Evolutionary conservation across 2,888 invertebrate genomes (phyloP), one percentile per base, ranked within the genome.

Genomic region (Pterostichus niger): DNA sequence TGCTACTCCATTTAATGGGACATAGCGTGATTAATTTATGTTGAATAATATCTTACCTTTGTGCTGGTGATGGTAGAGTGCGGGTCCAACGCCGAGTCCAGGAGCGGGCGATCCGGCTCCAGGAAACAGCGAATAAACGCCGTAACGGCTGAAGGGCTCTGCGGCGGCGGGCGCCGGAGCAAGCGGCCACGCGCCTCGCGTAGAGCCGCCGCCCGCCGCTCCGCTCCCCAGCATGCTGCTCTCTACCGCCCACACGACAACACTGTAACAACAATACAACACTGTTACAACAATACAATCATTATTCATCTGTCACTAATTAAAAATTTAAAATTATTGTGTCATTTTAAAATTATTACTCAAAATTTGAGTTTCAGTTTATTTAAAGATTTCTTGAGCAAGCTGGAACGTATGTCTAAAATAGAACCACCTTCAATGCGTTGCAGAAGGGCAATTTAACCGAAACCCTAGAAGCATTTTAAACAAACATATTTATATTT

Each of bases 91-190:
- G 87, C 90, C 89, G 84, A 89, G 89, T 68, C 90, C 90, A 84
- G 90, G 90, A 87, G 88, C 90, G 85, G 90, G 88, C 10, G 73
- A 75, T 11, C 83, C 83, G 24, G 84, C 84, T 4, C 85, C 90
- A 84, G 93, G 94, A 90, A 94, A 94, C 89, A 94, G 90, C 86
- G 94, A 94, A 89, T 94, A 94, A 85, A 94, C 92, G 85, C 94
- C 94, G 89, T 93, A 94, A 86, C 94, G 92, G 17, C 40, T 17
- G 40, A 33, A 11, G 68, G 68, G 68, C 44, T 71, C 68, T 7
- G 49, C 68, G 33, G 52, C 61, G n/a, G 54, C 44, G 31, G 64
- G 52, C 81, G 73, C 40, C 11, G 44, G 73, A 15, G 44, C 73
- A 2, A 73, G 44, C 44, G 73, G 73, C 73, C 73, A 73, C 17